Conservation (phyloP, 1,140 invertebrate genomes). For the Achroia grisella region DNA sequence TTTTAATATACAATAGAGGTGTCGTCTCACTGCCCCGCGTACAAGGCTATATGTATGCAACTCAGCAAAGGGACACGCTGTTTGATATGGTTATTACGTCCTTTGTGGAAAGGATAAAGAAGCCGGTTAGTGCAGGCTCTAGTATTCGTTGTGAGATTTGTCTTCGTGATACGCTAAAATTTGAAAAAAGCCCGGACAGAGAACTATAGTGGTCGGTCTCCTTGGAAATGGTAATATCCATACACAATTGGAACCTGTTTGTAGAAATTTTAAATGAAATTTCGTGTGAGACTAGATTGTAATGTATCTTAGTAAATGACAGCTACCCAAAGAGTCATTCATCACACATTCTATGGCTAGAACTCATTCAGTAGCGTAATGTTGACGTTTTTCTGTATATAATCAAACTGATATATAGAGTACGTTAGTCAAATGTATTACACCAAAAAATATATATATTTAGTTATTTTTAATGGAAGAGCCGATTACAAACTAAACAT, state of each 20-base stretch:
- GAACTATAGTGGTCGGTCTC: constrained; percentile 38
- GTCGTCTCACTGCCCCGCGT: constrained; percentile 21
- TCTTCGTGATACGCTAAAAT: constrained; percentile 66
- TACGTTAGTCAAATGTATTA: too few species aligned
- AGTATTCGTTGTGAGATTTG: constrained; percentile 55
- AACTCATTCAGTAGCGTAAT: constrained; percentile 1
- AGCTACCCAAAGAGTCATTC: constrained; percentile 19
- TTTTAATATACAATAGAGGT: constrained; percentile 54
- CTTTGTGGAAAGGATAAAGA: constrained; percentile 60
- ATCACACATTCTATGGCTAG: constrained; percentile 8
- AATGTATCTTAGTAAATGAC: constrained; percentile 17
- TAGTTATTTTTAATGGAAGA: too few species aligned
- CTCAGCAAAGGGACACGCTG: constrained; percentile 60
- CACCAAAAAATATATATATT: too few species aligned
- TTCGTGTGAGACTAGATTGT: constrained; percentile 24
- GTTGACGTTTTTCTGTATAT: too few species aligned
- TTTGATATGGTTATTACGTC: constrained; percentile 72
- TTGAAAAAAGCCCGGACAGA: constrained; percentile 34
- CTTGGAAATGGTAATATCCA: constrained; percentile 49
- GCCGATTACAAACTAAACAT: too few species aligned
- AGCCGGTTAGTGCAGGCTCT: constrained; percentile 42
- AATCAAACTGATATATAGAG: too few species aligned
- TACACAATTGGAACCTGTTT: constrained; percentile 29
- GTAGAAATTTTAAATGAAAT: constrained; percentile 16
- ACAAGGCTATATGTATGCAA: constrained; percentile 57